A percentile compares a stretch with the other conserved stretches of the same genome.
Evolutionary conservation across 1,140 invertebrate species (phyloP).

Genomic region (Trachymyrmex cornetzi): DNA sequence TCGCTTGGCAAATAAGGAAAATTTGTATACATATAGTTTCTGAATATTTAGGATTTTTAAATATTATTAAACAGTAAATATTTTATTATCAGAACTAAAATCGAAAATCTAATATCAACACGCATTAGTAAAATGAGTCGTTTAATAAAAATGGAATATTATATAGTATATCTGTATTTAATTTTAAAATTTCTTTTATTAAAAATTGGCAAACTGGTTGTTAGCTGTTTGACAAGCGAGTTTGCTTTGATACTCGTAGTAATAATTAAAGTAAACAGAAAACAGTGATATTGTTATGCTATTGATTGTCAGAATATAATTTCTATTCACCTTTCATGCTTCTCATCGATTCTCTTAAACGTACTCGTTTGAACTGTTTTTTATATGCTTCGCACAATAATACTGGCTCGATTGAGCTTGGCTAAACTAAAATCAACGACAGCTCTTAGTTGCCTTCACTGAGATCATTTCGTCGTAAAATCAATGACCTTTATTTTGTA

Average conservation of each 20-base stretch:
- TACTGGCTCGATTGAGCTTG: constrained; percentile 63
- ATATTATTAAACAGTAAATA: not conserved
- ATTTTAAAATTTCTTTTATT: not conserved
- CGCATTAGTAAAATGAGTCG: not conserved
- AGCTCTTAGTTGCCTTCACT: not conserved
- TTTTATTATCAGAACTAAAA: not conserved
- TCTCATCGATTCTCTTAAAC: constrained; percentile 32
- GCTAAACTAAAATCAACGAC: constrained; percentile 49
- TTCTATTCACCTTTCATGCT: constrained; percentile 23
- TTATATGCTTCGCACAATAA: constrained; percentile 34
- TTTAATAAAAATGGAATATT: constrained; percentile 1
- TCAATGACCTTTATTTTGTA: constrained; percentile 1
- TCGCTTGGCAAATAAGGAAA: constrained; percentile 34
- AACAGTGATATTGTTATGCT: constrained; percentile 51
- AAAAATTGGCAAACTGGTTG: not conserved
- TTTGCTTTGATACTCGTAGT: constrained; percentile 19
- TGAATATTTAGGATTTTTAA: not conserved
- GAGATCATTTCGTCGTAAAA: not conserved
- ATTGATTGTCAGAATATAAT: constrained; percentile 71
- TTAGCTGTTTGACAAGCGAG: constrained; percentile 22
- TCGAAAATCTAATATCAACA: not conserved
- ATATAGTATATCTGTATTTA: not conserved
- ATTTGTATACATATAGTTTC: not conserved
- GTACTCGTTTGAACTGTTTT: constrained; percentile 18
- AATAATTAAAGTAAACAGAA: constrained; percentile 31